Evolutionary conservation across 2,888 invertebrate species (phyloP), one percentile per base, ranked within the genome.

Genomic region (Melanophora roralis): DNA sequence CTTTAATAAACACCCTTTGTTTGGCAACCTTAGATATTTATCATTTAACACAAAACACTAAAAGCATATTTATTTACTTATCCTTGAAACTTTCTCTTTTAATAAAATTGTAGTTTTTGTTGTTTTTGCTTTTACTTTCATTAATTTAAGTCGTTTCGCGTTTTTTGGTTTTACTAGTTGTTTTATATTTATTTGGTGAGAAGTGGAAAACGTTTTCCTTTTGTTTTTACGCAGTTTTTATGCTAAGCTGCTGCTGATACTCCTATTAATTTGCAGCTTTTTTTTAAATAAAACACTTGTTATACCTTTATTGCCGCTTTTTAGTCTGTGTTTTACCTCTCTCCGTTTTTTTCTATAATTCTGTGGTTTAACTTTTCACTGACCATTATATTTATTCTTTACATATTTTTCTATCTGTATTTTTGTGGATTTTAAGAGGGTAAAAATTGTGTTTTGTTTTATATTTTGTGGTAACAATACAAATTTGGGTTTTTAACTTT

Each of bases 61-160:
- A n/a, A n/a, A n/a, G n/a, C n/a, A n/a, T n/a, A n/a, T n/a, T n/a
- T n/a, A n/a, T n/a, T n/a, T n/a, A n/a, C n/a, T n/a, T n/a, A n/a
- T n/a, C n/a, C n/a, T n/a, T n/a, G n/a, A n/a, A n/a, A 51, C 72
- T 77, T 79, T 77, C 19, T 27, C 12, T 34, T 60, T 23, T 55
- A n/a, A 23, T 59, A 45, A 49, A 43, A 14, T 45, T 45, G 59
- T 47, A 34, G 21, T 43, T 47, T 60, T 23, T 19, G 14, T 34
- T 19, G 8, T 47, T 60, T 83, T 83, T 83, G 84, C 84, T 87
- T 87, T 87, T 84, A 85, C 85, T 68, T 87, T 86, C 85, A 86
- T 86, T 87, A 87, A 87, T 87, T 86, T 87, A 85, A 87, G 85
- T 87, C 85, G 83, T 84, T 84, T 78, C 81, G n/a, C n/a, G 81